Evolutionary conservation across 2,113 vertebrate genomes (phyloP).

Genomic region (Oplegnathus fasciatus): DNA sequence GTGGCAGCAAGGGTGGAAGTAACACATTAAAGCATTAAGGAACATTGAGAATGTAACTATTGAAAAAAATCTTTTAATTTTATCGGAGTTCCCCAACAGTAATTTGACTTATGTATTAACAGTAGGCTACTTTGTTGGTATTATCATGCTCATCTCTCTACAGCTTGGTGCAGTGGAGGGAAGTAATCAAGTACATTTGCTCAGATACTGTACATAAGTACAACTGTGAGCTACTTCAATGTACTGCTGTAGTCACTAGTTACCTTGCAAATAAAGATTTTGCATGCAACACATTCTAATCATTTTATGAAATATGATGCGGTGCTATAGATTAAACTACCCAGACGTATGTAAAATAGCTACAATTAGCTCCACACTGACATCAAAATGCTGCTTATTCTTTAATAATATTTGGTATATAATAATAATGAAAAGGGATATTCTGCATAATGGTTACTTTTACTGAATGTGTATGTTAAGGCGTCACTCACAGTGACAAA

Average conservation of each 20-base stretch:
- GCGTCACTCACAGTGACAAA: not conserved
- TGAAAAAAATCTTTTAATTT: not conserved
- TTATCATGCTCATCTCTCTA: not conserved
- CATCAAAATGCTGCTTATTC: not conserved
- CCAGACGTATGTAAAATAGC: not conserved
- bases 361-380: not conserved
- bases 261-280: not conserved
- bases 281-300: not conserved
- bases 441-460: not conserved
- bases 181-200: not conserved
- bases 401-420: not conserved
- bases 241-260: not conserved
- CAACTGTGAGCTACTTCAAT: not conserved
- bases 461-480: not conserved
- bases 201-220: not conserved
- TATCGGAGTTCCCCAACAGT: not conserved
- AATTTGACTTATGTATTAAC: not conserved
- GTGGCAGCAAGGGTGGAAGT: conserved; percentile 19
- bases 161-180: not conserved
- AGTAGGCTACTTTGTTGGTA: not conserved
- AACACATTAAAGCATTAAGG: conserved; percentile 18
- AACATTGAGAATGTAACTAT: conserved; percentile 20
- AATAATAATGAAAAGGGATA: not conserved
- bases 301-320: not conserved
- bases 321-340: no score